Evolutionary conservation across 1,140 invertebrate genomes (phyloP), one percentile per base, ranked within the genome.

Genomic region (Brachionus koreanus): DNA sequence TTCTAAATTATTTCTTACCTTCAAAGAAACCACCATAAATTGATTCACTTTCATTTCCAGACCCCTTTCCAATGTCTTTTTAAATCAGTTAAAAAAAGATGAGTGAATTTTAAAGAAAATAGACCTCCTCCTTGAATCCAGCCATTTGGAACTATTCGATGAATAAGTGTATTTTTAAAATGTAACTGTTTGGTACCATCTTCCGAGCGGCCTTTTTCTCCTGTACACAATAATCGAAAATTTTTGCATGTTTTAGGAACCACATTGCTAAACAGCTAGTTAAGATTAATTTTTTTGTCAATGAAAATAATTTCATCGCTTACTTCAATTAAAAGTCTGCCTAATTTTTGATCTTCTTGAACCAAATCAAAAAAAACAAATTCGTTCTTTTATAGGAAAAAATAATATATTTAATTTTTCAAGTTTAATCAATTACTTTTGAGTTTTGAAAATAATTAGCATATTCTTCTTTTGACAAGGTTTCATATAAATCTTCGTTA

Each of bases 211-310:
- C 86, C 87, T 61, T 86, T 85, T 76, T 87, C 86, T 46, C 95
- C 95, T 0, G 94, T 96, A 86, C 95, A 97, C 2, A 98, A 86
- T 3, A 92, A 92, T 85, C 93, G 90, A 88, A 98, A 97, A 89
- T 98, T 98, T 89, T 96, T 94, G 63, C 93, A 94, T 0, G 96
- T 97, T 85, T 93, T 94, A 3, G 95, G 95, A 3, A 94, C 94
- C 5, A 92, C 91, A 87, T 96, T 93, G 6, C 92, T 92, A 83
- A 93, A 91, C 7, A 95, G 92, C 89, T 96, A 77, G 7, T 84
- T 84, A 12, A 13, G 57, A 69, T 82, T 46, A 83, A 43, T 83
- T 46, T 46, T 67, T 1, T n/a, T n/a, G n/a, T n/a, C n/a, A n/a
- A n/a, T n/a, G n/a, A n/a, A n/a, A n/a, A 83, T 25, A 69, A 83